Base-by-base conservation (phyloP, 2,113 vertebrate genomes). In the Nanorana parkeri region DNA sequence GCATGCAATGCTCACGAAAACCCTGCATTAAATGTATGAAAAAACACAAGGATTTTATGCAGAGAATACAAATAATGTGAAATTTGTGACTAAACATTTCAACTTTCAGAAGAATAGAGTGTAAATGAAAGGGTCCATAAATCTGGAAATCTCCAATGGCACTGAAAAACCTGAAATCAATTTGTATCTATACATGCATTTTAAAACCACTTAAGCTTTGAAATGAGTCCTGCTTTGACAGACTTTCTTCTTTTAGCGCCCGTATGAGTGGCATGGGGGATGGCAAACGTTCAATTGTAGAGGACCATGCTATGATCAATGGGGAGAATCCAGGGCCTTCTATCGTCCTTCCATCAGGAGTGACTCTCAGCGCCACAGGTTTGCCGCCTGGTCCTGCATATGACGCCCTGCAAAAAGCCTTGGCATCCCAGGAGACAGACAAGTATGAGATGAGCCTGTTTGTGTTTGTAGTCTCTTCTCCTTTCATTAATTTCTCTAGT, bases 281-380 rank as follows among this genome's bases (percentile, higher is more conserved):
- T 83, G 84, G 89, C 4, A 91, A 89, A 11, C 75, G 89, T 77
- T 67, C 88, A 7, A 54, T 89, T 0, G 82, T 85, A 29, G 89
- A 89, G 6, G 87, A 89, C 5, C 4, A 13, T 47, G 67, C 86
- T 80, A 67, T 90, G 0, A 93, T 93, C 56, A 94, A 93, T 7
- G 95, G 95, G 52, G 95, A 96, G 90, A 94, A 93, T 55, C 94
- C 95, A 23, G 96, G 96, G 0, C 96, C 96, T 0, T 95, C 94
- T 0, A 87, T 96, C 29, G 90, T 93, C 64, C 91, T 97, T 85
- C 94, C 95, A 11, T 95, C 91, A 0, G 96, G 96, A 19, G 93
- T 91, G 60, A 91, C 91, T 6, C 88, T 97, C 71, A 94, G 94
- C 7, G 93, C 96, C 0, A 90, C 93, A 7, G 95, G 95, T 21